phyloP scores from a whole-genome alignment of 1,140 invertebrate genomes.

The Grapholita molesta region DNA sequence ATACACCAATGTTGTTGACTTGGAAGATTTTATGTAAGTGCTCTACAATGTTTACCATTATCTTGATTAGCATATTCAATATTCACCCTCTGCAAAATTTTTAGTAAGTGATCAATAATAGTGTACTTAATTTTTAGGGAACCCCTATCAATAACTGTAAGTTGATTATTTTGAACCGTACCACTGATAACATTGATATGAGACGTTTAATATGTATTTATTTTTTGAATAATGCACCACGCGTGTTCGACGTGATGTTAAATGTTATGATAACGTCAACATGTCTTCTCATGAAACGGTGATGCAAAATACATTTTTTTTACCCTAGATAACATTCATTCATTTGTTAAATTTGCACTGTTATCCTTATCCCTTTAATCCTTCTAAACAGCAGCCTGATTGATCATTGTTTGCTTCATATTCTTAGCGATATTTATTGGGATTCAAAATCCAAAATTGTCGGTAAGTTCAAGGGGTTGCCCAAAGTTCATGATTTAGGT shows the following conservation, averaged over 20 bases:
- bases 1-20: constrained; percentile 80
- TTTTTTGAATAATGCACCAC: background rate
- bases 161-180: background rate
- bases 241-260: background rate
- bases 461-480: no score
- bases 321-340: no score
- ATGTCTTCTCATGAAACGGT: background rate
- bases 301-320: no score
- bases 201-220: background rate
- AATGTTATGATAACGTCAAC: constrained; percentile 5
- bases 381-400: no score
- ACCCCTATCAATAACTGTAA: background rate
- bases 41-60: background rate
- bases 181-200: background rate
- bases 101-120: no score
- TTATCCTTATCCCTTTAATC: no score
- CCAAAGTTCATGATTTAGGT: no score
- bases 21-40: constrained; percentile 85
- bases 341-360: background rate
- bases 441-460: no score
- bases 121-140: background rate
- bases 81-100: no score
- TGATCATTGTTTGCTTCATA: no score
- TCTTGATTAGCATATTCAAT: background rate
- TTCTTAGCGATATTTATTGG: no score